These are phyloP conservation scores for Synaphobranchus kaupii DNA, from an alignment of 2,797 vertebrate species.

Conservation along the genomic window DNA sequence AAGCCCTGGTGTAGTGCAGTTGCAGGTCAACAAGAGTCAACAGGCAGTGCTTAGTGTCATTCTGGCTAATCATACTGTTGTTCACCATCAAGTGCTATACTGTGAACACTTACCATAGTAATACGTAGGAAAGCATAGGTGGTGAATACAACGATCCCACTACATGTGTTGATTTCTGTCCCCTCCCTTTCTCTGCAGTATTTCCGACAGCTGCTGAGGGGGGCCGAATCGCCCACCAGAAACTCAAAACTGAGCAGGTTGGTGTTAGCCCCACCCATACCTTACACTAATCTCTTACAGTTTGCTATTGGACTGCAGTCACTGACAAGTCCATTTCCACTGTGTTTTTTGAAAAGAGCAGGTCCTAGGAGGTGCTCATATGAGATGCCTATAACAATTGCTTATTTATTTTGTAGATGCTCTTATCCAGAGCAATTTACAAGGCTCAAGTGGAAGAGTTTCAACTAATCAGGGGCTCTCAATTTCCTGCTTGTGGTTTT, in stretches of 20 bases:
- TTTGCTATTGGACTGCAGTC: too few relatives aligned
- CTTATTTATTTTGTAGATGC: too few relatives aligned
- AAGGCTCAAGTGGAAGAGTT: too few relatives aligned
- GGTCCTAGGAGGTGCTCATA: too few relatives aligned
- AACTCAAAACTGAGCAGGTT: slow-evolving; percentile 95
- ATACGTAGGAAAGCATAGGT: neutral
- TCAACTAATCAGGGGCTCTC: too few relatives aligned
- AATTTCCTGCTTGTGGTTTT: too few relatives aligned
- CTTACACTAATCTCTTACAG: neutral
- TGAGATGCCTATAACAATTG: too few relatives aligned
- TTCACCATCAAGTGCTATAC: neutral
- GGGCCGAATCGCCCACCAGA: slow-evolving; percentile 92
- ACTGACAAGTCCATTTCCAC: too few relatives aligned
- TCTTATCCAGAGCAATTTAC: too few relatives aligned
- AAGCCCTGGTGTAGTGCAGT: neutral
- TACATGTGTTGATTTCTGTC: neutral
- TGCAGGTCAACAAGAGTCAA: neutral
- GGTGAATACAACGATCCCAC: neutral
- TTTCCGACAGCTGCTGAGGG: slow-evolving; percentile 91
- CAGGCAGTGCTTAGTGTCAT: neutral
- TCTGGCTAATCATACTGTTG: neutral
- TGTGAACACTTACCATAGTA: neutral
- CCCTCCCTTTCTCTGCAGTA: slow-evolving; percentile 71
- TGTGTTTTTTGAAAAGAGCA: too few relatives aligned
- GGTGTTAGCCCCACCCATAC: slow-evolving; percentile 33